A percentile compares a stretch with the other conserved stretches of the same genome.
These are phyloP conservation scores for Hydrophis major DNA, from an alignment of 2,797 vertebrate genomes.

Conservation along the genomic window DNA sequence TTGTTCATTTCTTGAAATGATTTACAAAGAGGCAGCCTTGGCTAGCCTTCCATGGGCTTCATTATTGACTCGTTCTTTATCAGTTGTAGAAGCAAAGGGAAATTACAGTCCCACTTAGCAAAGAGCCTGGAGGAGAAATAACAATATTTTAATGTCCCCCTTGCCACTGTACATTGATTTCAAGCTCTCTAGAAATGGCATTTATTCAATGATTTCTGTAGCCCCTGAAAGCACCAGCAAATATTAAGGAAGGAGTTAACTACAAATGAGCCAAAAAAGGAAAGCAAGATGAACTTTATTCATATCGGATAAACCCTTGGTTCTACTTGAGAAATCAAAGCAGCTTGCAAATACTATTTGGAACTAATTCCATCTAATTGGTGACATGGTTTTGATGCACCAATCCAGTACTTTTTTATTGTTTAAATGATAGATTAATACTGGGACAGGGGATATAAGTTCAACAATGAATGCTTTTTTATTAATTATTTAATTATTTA, in stretches of 20 bases:
- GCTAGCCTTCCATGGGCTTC: not conserved
- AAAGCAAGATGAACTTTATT: slow-evolving; percentile 11
- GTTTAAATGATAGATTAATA: not conserved
- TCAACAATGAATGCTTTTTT: not conserved
- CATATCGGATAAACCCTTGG: slow-evolving; percentile 5
- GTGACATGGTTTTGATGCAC: not conserved
- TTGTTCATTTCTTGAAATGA: not conserved
- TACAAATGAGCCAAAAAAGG: slow-evolving; percentile 8
- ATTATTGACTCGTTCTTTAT: slow-evolving; percentile 25
- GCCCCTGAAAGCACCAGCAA: not conserved
- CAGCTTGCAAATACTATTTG: not conserved
- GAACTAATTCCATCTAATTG: not conserved
- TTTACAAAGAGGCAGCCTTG: not conserved
- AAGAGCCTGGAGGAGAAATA: slow-evolving; percentile 29
- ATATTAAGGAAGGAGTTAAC: slow-evolving; percentile 1
- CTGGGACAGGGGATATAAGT: not conserved
- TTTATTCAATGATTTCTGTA: slow-evolving; percentile 1
- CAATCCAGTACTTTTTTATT: not conserved
- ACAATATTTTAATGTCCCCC: not conserved
- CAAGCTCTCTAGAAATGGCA: slow-evolving; percentile 15
- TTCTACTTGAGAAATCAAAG: slow-evolving; percentile 10
- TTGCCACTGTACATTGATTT: not conserved
- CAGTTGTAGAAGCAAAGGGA: slow-evolving; percentile 36
- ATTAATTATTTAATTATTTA: not conserved
- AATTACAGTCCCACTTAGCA: slow-evolving; percentile 25